Conservation (phyloP, 2,888 invertebrate genomes). For the Drosophila meridiana region DNA sequence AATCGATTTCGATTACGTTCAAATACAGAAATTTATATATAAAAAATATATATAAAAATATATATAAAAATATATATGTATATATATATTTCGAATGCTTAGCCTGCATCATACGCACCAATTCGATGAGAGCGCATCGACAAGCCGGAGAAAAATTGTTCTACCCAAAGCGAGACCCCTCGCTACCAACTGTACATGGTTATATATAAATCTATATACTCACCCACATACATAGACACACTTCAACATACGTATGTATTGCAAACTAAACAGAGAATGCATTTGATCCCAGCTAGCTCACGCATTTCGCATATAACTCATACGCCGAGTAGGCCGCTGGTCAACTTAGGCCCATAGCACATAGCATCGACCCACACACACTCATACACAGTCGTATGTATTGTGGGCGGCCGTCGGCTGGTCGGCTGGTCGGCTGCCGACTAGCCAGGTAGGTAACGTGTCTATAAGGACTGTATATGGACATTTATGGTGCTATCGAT, state of each 20-base stretch:
- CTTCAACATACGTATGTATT: slow-evolving; percentile 1
- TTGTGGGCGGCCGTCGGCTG: neutral
- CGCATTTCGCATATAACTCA: slow-evolving; percentile 71
- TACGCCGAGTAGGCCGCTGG: slow-evolving; percentile 58
- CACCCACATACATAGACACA: neutral
- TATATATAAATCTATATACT: slow-evolving; percentile 1
- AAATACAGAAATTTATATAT: neutral
- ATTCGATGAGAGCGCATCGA: slow-evolving; percentile 41
- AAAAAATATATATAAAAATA: neutral
- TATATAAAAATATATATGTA: neutral
- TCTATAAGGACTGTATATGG: slow-evolving; percentile 32
- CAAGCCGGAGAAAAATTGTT: slow-evolving; percentile 67
- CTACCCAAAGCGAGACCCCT: slow-evolving; percentile 11
- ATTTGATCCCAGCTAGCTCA: slow-evolving; percentile 53
- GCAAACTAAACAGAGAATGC: slow-evolving; percentile 53
- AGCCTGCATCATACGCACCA: slow-evolving; percentile 2
- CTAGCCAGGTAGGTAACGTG: slow-evolving; percentile 15
- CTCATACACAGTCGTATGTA: slow-evolving; percentile 5
- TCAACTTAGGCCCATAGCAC: slow-evolving; percentile 44
- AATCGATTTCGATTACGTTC: slow-evolving; percentile 40
- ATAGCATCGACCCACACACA: slow-evolving; percentile 16
- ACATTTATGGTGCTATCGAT: slow-evolving; percentile 73
- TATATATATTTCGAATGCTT: neutral
- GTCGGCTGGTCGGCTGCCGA: neutral
- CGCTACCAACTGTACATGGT: slow-evolving; percentile 1